Percentiles rank a stretch among this genome's conserved stretches.
Conservation (phyloP, 23 tunicate genomes). For the Halocynthia aurantium region DNA sequence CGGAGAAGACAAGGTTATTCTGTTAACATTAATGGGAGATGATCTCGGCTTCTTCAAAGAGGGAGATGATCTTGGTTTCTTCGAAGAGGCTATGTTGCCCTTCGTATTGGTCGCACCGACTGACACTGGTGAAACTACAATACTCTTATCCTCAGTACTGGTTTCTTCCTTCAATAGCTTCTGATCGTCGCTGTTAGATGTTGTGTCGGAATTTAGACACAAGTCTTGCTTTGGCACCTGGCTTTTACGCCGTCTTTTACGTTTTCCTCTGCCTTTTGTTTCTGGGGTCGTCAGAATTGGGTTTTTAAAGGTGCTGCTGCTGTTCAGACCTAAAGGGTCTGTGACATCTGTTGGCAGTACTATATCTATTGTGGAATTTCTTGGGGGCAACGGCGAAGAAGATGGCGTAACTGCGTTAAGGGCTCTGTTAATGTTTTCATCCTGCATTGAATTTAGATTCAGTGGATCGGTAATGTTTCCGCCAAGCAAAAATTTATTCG, state of each 20-base stretch:
- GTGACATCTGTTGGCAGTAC: conserved; percentile 79
- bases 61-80: too few species aligned
- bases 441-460: conserved; percentile 72
- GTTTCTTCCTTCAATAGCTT: too few species aligned
- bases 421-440: conserved; percentile 77
- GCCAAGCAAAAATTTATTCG: conserved; percentile 71
- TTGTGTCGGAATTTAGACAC: not conserved
- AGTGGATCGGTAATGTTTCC: conserved; percentile 83
- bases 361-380: conserved; percentile 69
- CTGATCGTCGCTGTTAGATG: conserved; percentile 13
- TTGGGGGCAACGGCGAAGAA: conserved; percentile 78
- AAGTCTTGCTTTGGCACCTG: not conserved
- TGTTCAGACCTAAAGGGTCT: conserved; percentile 74
- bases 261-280: not conserved
- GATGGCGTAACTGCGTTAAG: conserved; percentile 83
- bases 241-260: conserved; percentile 7
- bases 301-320: not conserved
- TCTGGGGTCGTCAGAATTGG: not conserved
- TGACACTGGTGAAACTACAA: too few species aligned
- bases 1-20: too few species aligned
- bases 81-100: too few species aligned
- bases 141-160: too few species aligned
- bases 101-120: too few species aligned
- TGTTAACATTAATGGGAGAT: too few species aligned
- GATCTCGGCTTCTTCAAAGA: too few species aligned